phyloP scores from a whole-genome alignment of 2,888 invertebrate species.

The Caenorhabditis plicata region DNA sequence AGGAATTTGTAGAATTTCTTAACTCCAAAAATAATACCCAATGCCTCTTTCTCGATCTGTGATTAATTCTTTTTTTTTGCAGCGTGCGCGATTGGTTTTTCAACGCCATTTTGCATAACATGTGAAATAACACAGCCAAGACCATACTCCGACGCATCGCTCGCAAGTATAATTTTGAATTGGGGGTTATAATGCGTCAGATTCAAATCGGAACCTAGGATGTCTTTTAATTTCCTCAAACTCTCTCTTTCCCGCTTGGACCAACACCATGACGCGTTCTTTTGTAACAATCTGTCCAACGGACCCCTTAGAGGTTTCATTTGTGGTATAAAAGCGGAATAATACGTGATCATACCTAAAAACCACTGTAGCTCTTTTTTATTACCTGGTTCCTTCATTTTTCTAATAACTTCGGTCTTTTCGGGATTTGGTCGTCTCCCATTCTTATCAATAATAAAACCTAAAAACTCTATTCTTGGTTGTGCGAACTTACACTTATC shows the following conservation, averaged over 20 bases:
- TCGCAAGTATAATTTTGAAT: neutral
- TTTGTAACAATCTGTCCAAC: constrained; percentile 4
- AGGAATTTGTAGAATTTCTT: constrained; percentile 19
- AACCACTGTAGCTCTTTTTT: constrained; percentile 10
- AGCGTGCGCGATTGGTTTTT: constrained; percentile 8
- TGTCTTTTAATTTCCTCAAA: constrained; percentile 18
- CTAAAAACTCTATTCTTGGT: constrained; percentile 13
- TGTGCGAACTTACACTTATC: constrained; percentile 15
- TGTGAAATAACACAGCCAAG: constrained; percentile 10
- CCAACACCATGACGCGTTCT: constrained; percentile 27
- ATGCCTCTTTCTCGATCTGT: constrained; percentile 29
- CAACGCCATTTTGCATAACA: constrained; percentile 8
- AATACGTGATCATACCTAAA: constrained; percentile 10
- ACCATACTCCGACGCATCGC: constrained; percentile 1
- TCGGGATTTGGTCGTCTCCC: constrained; percentile 19
- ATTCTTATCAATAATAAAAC: constrained; percentile 11
- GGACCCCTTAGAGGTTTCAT: neutral
- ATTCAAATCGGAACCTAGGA: neutral
- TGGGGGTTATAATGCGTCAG: constrained; percentile 2
- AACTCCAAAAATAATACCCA: constrained; percentile 14
- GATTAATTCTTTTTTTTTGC: constrained; percentile 9
- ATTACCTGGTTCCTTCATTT: constrained; percentile 16
- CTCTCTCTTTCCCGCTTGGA: constrained; percentile 5
- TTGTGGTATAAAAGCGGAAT: neutral
- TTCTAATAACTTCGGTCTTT: constrained; percentile 11